phyloP scores from a whole-genome alignment of 1,140 invertebrate genomes.

The Drosophila ohnishii region DNA sequence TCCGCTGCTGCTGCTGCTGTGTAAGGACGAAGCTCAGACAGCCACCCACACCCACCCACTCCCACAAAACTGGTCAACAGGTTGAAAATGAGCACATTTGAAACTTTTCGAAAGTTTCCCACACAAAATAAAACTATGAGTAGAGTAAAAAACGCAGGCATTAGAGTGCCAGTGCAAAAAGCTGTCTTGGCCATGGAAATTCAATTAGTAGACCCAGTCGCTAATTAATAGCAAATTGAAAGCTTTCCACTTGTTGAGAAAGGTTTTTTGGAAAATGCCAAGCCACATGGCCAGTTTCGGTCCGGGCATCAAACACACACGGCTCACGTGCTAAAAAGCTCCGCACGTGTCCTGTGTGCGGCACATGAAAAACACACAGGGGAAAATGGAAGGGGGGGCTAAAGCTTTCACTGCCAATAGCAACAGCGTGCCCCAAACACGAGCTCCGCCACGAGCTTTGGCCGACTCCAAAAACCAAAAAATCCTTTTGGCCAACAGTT shows the following conservation, averaged over 20 bases:
- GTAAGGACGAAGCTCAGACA: constrained; percentile 57
- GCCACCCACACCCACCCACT: neutral
- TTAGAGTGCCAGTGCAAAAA: neutral
- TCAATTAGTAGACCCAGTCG: constrained; percentile 62
- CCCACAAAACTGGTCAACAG: constrained; percentile 60
- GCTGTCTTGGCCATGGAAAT: constrained; percentile 60
- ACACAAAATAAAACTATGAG: constrained; percentile 22
- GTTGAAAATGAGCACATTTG: constrained; percentile 52
- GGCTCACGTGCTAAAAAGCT: constrained; percentile 64
- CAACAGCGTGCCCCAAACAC: constrained; percentile 66
- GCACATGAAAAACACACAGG: constrained; percentile 28
- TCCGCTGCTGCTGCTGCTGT: constrained; percentile 21
- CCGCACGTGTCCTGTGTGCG: constrained; percentile 58
- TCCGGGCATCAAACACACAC: constrained; percentile 32
- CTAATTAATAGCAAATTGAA: constrained; percentile 71
- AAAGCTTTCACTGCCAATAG: constrained; percentile 56
- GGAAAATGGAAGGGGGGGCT: neutral
- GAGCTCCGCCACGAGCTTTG: constrained; percentile 63
- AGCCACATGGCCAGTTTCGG: constrained; percentile 34
- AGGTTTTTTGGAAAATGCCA: constrained; percentile 28
- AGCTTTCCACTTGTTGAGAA: constrained; percentile 78
- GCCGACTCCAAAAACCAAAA: constrained; percentile 49
- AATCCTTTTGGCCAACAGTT: constrained; percentile 64
- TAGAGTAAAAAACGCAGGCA: neutral
- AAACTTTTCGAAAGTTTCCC: constrained; percentile 28